Evolutionary conservation across 2,797 vertebrate species (phyloP).

Genomic region (Gallinago nigripennis): DNA sequence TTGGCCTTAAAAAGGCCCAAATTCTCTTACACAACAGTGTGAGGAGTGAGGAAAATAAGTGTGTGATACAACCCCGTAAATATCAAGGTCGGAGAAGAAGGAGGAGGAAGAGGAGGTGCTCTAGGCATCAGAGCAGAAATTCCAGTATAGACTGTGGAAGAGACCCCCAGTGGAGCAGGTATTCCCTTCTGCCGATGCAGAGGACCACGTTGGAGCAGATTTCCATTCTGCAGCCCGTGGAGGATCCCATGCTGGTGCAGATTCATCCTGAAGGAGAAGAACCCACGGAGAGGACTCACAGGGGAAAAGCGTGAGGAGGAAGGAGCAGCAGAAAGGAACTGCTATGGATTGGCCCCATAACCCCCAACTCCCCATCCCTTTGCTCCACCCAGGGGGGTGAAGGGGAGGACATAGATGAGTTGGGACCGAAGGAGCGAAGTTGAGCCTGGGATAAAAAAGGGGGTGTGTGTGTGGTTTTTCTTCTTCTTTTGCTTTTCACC

Average conservation of each 20-base stretch:
- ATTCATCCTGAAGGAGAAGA: not conserved
- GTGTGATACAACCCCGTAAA: not conserved
- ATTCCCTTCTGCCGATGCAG: not conserved
- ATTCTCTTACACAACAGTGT: not conserved
- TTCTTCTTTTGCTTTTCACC: not conserved
- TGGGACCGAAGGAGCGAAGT: not conserved
- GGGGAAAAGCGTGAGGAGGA: not conserved
- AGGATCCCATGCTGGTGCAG: not conserved
- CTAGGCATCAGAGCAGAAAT: not conserved
- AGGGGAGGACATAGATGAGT: not conserved
- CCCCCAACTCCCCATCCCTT: not conserved
- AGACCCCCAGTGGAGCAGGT: not conserved
- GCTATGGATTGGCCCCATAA: not conserved
- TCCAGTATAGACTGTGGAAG: not conserved
- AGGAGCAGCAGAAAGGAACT: not conserved
- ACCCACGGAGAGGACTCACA: not conserved
- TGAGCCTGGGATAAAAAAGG: not conserved
- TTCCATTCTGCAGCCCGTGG: not conserved
- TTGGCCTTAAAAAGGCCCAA: not conserved
- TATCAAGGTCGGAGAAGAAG: not conserved
- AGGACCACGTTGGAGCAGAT: not conserved
- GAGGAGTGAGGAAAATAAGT: not conserved
- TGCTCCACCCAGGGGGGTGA: fast-evolving
- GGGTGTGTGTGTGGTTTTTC: fast-evolving
- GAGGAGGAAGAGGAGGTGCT: not conserved